Evolutionary conservation across 2,797 vertebrate genomes (phyloP).

Genomic region (Leucoraja ocellata): DNA sequence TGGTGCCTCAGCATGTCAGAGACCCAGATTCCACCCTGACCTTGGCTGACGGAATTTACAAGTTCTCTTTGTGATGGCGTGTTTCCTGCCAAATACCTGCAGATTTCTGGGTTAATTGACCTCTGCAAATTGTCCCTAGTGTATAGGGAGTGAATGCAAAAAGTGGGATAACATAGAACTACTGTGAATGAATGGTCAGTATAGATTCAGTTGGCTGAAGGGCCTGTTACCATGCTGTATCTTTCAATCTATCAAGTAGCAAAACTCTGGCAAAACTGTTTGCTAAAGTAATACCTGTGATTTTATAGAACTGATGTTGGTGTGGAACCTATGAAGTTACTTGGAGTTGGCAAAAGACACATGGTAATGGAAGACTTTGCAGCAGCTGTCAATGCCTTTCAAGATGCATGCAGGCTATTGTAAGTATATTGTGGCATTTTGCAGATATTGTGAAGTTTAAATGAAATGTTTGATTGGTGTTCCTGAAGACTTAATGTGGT

Average conservation of each 20-base stretch:
- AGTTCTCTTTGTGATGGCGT: too few relatives aligned
- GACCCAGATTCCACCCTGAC: too few relatives aligned
- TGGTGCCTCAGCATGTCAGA: too few relatives aligned
- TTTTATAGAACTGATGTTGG: constrained; percentile 65
- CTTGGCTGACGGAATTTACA: too few relatives aligned
- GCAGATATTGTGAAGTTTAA: not conserved
- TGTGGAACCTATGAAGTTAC: constrained; percentile 83
- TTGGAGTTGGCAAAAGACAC: constrained; percentile 84
- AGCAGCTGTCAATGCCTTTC: constrained; percentile 82
- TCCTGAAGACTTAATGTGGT: not conserved
- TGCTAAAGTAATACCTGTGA: constrained; percentile 46
- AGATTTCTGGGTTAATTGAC: too few relatives aligned
- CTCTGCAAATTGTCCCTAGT: too few relatives aligned
- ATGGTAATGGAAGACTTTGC: constrained; percentile 91
- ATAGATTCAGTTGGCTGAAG: too few relatives aligned
- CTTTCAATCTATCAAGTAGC: not conserved
- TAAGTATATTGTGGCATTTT: constrained; percentile 61
- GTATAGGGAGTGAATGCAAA: too few relatives aligned
- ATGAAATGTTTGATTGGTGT: not conserved
- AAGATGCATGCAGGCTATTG: constrained; percentile 88
- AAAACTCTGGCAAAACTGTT: not conserved
- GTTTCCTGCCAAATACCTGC: too few relatives aligned
- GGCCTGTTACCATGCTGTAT: too few relatives aligned
- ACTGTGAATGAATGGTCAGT: too few relatives aligned
- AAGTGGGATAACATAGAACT: too few relatives aligned